Evolutionary conservation across 2,113 vertebrate genomes (phyloP), one percentile per base, ranked within the genome.

Genomic region (Pseudopipra pipra): DNA sequence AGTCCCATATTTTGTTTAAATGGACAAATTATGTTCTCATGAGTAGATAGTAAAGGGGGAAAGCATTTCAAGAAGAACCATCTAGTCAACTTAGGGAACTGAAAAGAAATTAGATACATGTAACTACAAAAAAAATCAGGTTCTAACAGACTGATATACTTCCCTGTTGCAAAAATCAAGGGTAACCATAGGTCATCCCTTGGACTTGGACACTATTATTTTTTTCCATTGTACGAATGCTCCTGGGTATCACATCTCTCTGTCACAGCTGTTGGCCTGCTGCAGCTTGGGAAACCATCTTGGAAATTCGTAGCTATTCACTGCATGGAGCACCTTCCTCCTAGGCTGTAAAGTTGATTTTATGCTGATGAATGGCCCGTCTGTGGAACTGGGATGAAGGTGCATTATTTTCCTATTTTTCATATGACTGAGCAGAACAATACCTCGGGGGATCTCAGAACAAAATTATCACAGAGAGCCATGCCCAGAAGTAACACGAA

Each of bases 391-490:
- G 41, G 91, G 87, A 82, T 95, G 94, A 94, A 96, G 91, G 91
- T 95, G 91, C 84, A 70, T 91, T 95, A 89, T 93, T 89, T 96
- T 95, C 54, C 46, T 94, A 82, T 96, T 96, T 97, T 89, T 95
- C 95, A 70, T 91, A 6, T 82, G 89, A 78, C 87, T 85, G 89
- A 95, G 74, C 86, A 89, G 89, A 94, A 94, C 91, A 95, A 87
- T 94, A 91, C 84, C 91, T 85, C 85, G 20, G 87, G 84, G 91
- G 23, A 95, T 58, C 56, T 85, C 44, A 70, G 54, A 85, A 92
- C n/a, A 87, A 79, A 95, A 89, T 87, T 95, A 85, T 95, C 93
- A 41, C 41, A 87, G 58, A 82, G 41, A 91, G 15, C 66, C 85
- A 87, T 94, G 74, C 74, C 89, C 91, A 78, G 70, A 82, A 91